Evolutionary conservation across 1,140 invertebrate genomes (phyloP).

Genomic region (Drosophila sechellia): DNA sequence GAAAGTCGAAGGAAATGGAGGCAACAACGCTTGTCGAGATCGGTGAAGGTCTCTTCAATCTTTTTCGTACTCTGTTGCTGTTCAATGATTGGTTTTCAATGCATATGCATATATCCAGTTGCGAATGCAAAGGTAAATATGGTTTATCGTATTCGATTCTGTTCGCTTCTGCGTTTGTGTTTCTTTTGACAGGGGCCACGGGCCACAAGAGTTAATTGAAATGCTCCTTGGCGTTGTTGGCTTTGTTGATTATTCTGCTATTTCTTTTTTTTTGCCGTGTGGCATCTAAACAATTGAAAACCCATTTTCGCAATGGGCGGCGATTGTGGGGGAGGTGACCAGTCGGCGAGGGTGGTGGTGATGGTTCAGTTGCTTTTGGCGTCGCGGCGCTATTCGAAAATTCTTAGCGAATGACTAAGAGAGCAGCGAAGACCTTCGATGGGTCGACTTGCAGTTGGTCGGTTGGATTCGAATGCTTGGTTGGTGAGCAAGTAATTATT

Average conservation of each 20-base stretch:
- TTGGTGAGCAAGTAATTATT: conserved; percentile 15
- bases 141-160: conserved; percentile 31
- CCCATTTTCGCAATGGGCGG: conserved; percentile 60
- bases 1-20: conserved; percentile 16
- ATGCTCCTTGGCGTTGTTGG: conserved; percentile 47
- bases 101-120: not conserved
- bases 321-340: not conserved
- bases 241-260: conserved; percentile 50
- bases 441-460: conserved; percentile 27
- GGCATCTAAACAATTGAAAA: conserved; percentile 69
- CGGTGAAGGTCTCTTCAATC: conserved; percentile 4
- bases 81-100: conserved; percentile 11
- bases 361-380: conserved; percentile 54
- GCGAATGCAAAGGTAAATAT: conserved; percentile 5
- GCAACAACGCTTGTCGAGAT: conserved; percentile 12
- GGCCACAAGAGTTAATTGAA: conserved; percentile 68
- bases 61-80: conserved; percentile 1
- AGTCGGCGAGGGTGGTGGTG: conserved; percentile 9
- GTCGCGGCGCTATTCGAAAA: conserved; percentile 54
- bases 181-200: conserved; percentile 32
- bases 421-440: conserved; percentile 55
- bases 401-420: conserved; percentile 69
- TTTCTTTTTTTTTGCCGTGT: conserved; percentile 31
- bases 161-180: conserved; percentile 1
- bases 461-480: conserved; percentile 12